Evolutionary conservation across 1,140 invertebrate genomes (phyloP), one percentile per base, ranked within the genome.

Genomic region (Daktulosphaira vitifoliae): DNA sequence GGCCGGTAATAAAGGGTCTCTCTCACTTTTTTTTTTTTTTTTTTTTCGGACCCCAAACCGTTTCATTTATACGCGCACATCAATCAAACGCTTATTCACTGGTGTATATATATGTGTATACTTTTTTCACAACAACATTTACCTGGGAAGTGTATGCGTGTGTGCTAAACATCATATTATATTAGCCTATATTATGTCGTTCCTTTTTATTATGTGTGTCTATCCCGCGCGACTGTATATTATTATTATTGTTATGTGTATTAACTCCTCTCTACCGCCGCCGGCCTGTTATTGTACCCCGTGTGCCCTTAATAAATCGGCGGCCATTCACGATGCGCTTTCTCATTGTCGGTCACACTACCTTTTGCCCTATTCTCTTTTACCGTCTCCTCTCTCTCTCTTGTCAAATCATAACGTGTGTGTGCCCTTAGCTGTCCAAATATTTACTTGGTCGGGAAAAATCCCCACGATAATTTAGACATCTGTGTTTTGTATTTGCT

Each of bases 51-150:
- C 54, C 54, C 54, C 54, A 59, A 59, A 62, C 56, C 56, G 56
- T 62, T 62, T 46, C 18, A 48, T 62, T 46, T 62, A 62, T 62
- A 48, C 56, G 20, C 56, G 56, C 56, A 62, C 56, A 62, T 62
- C 56, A 62, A 62, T 62, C 56, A 62, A 62, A 62, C 56, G 56
- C 56, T 62, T 62, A 62, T 62, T 62, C 42, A 6, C 5, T 48
- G 11, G 29, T 33, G 22, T 16, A 42, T 25, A 42, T 22, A 39
- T 54, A 23, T 39, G 6, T 54, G 1, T 53, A 18, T 39, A 37
- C 37, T 42, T 62, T 56, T 46, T 62, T 62, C 56, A 62, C 56
- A 62, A 59, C 54, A 59, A 62, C 56, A 48, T 62, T 62, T 62
- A 62, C 56, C 56, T 62, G 56, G 8, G 42, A 29, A 9, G 25